Conservation (phyloP, 2,888 invertebrate genomes). For the Habroteleia sp. region DNA sequence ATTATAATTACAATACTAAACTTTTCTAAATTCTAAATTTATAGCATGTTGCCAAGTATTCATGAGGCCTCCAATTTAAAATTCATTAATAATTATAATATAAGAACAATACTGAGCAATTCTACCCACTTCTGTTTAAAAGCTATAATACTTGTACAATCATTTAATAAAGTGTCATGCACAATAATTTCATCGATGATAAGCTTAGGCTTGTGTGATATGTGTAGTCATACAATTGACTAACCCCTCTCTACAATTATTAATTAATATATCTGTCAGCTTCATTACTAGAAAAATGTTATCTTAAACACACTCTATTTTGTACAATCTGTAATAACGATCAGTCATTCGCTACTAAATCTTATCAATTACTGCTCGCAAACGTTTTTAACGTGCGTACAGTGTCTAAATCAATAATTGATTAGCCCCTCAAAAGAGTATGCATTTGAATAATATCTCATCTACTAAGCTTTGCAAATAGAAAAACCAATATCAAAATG, state of each 20-base stretch:
- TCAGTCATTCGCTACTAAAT: constrained; percentile 2
- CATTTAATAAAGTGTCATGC: constrained; percentile 35
- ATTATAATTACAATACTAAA: too few relatives aligned
- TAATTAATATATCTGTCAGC: constrained; percentile 2
- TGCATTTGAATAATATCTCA: neutral
- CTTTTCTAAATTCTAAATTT: too few relatives aligned
- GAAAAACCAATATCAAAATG: neutral
- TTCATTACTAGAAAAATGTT: constrained; percentile 18
- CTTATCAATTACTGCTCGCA: neutral
- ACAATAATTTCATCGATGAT: constrained; percentile 31
- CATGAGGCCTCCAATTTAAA: too few relatives aligned
- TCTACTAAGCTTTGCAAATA: constrained; percentile 1
- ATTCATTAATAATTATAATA: too few relatives aligned
- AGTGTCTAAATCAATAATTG: too few relatives aligned
- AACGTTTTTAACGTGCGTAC: neutral
- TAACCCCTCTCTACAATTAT: constrained; percentile 27
- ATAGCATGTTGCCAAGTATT: neutral
- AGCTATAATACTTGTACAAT: constrained; percentile 27
- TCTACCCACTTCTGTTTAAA: constrained; percentile 34
- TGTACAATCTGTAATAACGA: constrained; percentile 18
- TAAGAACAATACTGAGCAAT: too few relatives aligned
- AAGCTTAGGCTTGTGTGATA: constrained; percentile 46
- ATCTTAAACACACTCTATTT: constrained; percentile 17
- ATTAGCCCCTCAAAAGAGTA: constrained; percentile 1
- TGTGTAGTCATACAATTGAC: constrained; percentile 43